A percentile compares a stretch with the other conserved stretches of the same genome.
These are phyloP conservation scores for Yponomeuta evonymella DNA, from an alignment of 2,888 invertebrate genomes.

Conservation along the genomic window DNA sequence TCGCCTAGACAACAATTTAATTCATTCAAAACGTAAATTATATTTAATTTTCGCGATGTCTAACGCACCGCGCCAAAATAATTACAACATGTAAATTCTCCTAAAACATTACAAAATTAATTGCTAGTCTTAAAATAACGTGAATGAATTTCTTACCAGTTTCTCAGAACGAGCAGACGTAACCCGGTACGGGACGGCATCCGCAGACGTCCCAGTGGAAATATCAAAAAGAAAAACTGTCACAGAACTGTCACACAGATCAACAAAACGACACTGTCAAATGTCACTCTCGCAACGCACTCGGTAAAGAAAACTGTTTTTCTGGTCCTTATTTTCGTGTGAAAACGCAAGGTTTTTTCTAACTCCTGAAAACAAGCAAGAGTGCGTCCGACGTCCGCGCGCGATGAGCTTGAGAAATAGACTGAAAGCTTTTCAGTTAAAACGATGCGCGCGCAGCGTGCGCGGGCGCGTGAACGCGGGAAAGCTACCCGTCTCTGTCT, in stretches of 20 bases:
- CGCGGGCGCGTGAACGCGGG: slow-evolving; percentile 40
- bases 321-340: slow-evolving; percentile 17
- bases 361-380: slow-evolving; percentile 25
- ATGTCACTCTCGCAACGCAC: slow-evolving; percentile 4
- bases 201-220: slow-evolving; percentile 29
- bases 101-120: slow-evolving; percentile 35
- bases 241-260: slow-evolving; percentile 31
- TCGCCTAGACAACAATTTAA: too few species aligned
- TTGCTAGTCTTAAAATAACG: slow-evolving; percentile 67
- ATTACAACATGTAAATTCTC: not conserved
- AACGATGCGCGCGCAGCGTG: slow-evolving; percentile 31
- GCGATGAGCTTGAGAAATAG: slow-evolving; percentile 48
- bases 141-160: slow-evolving; percentile 57
- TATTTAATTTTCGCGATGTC: not conserved
- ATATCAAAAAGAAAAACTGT: slow-evolving; percentile 30
- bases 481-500: not conserved
- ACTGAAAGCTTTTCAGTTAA: slow-evolving; percentile 48
- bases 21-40: not conserved
- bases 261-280: slow-evolving; percentile 28
- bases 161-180: slow-evolving; percentile 43
- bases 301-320: slow-evolving; percentile 1
- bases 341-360: slow-evolving; percentile 31
- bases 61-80: not conserved
- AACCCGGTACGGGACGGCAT: slow-evolving; percentile 37
- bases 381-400: slow-evolving; percentile 29